Evolutionary conservation across 2,888 invertebrate species (phyloP), one percentile per base, ranked within the genome.

Genomic region (Drosophila yooni): DNA sequence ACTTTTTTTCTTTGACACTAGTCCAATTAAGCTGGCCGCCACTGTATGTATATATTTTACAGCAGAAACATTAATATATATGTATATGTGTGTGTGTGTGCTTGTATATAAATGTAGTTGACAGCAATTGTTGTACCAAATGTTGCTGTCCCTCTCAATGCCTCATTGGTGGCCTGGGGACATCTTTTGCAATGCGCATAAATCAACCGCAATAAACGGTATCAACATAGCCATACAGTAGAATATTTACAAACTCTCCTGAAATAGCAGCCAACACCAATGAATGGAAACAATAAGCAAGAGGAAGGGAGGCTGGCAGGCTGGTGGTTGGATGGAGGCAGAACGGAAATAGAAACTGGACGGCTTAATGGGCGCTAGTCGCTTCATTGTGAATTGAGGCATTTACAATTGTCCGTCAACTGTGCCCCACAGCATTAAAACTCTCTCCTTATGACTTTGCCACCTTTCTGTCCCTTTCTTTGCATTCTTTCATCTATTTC

Each of bases 131-230:
- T 65, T 66, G 66, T 67, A 10, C 27, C 18, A 29, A 59, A 69
- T 73, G 66, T 50, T 72, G 71, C 62, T 67, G 60, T 73, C 64
- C 66, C 81, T 57, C 53, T 76, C 79, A 73, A 59, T 77, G 74
- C 64, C 61, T 67, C 71, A 71, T 77, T 77, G 61, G 74, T 58
- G 29, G 61, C 11, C 25, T 48, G 58, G 34, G 18, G 13, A 11
- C 57, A 56, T 61, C 66, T 64, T 79, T 56, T 76, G 76, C 65
- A 60, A 68, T 52, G 58, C 36, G 79, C 81, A 88, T 83, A 86
- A 86, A 86, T 86, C 83, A 86, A 74, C 88, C 86, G 51, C 86
- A 86, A 82, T 77, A 79, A 83, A 73, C 75, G 65, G 73, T 76
- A 81, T 81, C 81, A 81, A 70, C 76, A 80, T 69, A 52, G 54